Base-by-base conservation (phyloP, 2,888 invertebrate species). In the Stenodema calcarata region DNA sequence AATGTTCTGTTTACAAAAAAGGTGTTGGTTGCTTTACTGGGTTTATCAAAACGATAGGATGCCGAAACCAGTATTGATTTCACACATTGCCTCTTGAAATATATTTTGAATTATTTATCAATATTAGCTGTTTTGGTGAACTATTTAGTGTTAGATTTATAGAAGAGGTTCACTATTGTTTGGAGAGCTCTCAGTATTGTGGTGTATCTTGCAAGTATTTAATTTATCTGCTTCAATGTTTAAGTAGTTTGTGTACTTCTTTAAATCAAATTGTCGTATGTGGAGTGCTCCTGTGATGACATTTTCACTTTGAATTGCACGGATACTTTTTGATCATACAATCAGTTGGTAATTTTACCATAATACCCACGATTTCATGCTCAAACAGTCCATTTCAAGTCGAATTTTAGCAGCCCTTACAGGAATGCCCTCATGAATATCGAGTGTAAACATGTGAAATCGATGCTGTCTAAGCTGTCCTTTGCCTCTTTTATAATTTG, bases 21-120 rank as follows among this genome's bases (percentile, higher is more conserved):
- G 82, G 82, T 82, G 82, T 82, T 82, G 82, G 82, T 82, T 50
- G 54, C 47, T 78, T 78, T 44, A 44, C 44, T 30, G 47, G 42
- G 27, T 27, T 23, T 27, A 27, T 14, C 76, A 44, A 35, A 41
- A 12, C 7, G 30, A 30, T 70, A 18, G 69, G 69, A 12, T 69
- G 28, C 69, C 11, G 1, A 28, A 69, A 16, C 16, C 73, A 35
- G 73, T 75, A 18, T 75, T 30, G 73, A 62, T 62, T 62, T 62
- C 62, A 62, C 62, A 62, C 3, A 62, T 62, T 62, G 23, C 62
- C 62, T 23, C 27, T 62, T 18, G 11, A 0, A 27, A 62, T 18
- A 35, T 7, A 35, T 7, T 7, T 35, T 35, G 7, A 35, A 35
- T 35, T 35, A 35, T 35, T 35, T 35, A 35, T n/a, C n/a, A n/a